Evolutionary conservation across 1,140 invertebrate species (phyloP), one percentile per base, ranked within the genome.

Genomic region (Caenorhabditis latens): DNA sequence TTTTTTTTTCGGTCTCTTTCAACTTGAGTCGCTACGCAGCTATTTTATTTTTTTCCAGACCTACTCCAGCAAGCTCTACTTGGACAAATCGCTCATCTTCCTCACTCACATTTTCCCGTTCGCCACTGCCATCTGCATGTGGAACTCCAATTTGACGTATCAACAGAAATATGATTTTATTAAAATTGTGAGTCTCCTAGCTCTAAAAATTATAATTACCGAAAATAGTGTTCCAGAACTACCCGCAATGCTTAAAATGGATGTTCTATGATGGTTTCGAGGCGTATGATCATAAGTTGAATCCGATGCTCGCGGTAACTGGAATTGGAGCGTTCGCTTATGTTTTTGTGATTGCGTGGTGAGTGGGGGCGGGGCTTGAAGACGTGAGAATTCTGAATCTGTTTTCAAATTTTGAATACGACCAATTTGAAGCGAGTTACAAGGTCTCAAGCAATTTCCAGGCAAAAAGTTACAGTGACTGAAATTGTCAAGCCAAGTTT

Each of bases 211-310:
- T n/a, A n/a, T n/a, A n/a, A n/a, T n/a, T n/a, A n/a, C n/a, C n/a
- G n/a, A n/a, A n/a, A n/a, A n/a, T n/a, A n/a, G n/a, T n/a, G n/a
- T n/a, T 63, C 21, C 65, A 67, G 65, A 67, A 67, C 42, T 67
- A 43, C 16, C 65, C 65, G 40, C 65, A 67, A 19, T 67, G 65
- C 21, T 67, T 67, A 24, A 67, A 46, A 14, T 67, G 65, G 65
- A 13, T 67, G 42, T 19, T 19, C 0, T 43, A 24, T 24, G 40
- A 42, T 43, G 65, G 65, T 0, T 67, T 67, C 42, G 65, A 67
- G 14, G 65, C 19, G 13, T 67, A 67, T 19, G 65, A 67, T 6
- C 16, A 43, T 43, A 42, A 5, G 5, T 42, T 43, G 40, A 67
- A 67, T 40, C 32, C 32, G 7, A 43, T 42, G 65, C 13, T 67